Evolutionary conservation across 2,888 invertebrate species (phyloP), one percentile per base, ranked within the genome.

Genomic region (Spodoptera picta): DNA sequence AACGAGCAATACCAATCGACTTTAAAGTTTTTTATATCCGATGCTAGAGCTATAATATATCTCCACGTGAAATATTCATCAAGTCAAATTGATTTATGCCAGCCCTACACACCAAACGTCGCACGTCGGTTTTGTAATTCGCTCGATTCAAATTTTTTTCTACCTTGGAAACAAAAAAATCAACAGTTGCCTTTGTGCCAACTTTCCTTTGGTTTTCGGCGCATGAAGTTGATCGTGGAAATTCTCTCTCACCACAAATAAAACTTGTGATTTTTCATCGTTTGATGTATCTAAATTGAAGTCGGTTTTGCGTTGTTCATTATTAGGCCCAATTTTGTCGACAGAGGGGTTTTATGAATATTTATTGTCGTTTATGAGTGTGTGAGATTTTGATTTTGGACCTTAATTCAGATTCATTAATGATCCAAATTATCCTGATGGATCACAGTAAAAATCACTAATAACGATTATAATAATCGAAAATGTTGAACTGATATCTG

Each of bases 201-300:
- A 89, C 87, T 92, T 89, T 92, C 90, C 89, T 92, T 92, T 91
- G 90, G 86, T 87, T 92, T 91, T 89, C 87, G 85, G 85, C 83
- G 87, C 87, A 89, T 90, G 87, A 92, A 93, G 92, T 93, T 92
- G 90, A 89, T 87, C 91, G 87, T 87, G 77, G 80, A 79, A 90
- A 89, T 90, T 88, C 89, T 80, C 83, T 80, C 84, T 85, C 86
- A 86, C 87, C 85, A 79, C 85, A 82, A 86, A 80, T 89, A 85
- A 87, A 90, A 90, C 87, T 90, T 90, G 82, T 84, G 88, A 88
- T 90, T 90, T 89, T 85, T 60, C 73, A 81, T 70, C 89, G 85
- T 92, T 92, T 92, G 91, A 91, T 90, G 88, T 87, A 60, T 76
- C 73, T 50, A 87, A 88, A 92, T 90, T 89, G 87, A 86, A 85